These are phyloP conservation scores for Syrmaticus mikado DNA, from an alignment of 2,113 vertebrate genomes.

Conservation along the genomic window DNA sequence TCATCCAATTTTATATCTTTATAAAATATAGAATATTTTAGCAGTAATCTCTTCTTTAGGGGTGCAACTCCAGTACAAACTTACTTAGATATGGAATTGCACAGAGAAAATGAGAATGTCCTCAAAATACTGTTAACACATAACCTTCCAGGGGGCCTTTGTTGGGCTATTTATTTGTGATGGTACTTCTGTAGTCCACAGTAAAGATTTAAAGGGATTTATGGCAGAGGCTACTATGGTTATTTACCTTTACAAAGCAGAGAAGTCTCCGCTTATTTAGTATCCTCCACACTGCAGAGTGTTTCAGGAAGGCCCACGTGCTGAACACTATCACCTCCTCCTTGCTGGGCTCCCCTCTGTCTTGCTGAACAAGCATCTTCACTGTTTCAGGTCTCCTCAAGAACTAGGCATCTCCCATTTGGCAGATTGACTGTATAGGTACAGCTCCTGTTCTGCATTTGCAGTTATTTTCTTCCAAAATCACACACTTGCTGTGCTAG, in stretches of 20 bases:
- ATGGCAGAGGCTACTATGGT: background rate
- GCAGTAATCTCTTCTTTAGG: background rate
- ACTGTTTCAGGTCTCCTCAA: background rate
- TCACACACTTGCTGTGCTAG: background rate
- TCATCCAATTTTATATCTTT: background rate
- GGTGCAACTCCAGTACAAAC: background rate
- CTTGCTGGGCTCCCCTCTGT: background rate
- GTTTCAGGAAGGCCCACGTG: background rate
- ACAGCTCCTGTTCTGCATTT: background rate
- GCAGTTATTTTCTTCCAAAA: background rate
- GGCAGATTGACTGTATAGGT: background rate
- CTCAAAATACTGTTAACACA: slow-evolving; percentile 10
- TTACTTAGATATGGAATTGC: background rate
- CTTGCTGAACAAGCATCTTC: background rate
- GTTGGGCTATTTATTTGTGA: background rate
- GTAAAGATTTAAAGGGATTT: background rate
- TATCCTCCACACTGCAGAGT: background rate
- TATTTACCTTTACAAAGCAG: background rate
- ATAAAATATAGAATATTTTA: slow-evolving; percentile 11
- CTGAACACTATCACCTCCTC: background rate
- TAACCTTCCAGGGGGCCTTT: slow-evolving; percentile 8
- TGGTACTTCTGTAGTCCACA: background rate
- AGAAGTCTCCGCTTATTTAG: background rate
- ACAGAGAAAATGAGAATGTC: background rate
- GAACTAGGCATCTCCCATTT: background rate